Evolutionary conservation across 2,888 invertebrate species (phyloP), one percentile per base, ranked within the genome.

Genomic region (Conus canariensis): DNA sequence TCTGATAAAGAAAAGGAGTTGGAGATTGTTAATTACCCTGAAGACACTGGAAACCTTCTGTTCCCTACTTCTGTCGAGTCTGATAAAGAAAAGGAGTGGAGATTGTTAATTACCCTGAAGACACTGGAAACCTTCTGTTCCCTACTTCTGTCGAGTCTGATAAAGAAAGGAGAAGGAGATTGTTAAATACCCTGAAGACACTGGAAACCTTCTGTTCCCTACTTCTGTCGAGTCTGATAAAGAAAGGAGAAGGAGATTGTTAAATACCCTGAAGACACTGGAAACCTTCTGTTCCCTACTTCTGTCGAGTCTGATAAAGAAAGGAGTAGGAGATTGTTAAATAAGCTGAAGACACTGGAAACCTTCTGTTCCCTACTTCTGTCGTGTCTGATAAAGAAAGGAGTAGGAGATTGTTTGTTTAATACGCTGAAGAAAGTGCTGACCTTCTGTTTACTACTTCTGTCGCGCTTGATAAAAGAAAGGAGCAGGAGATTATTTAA

Each of bases 291-390:
- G 59, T 30, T 82, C 70, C 80, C 74, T 59, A 64, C 30, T 22
- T 86, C 70, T 60, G 25, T 19, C 0, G 30, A 30, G 30, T 30
- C 30, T 30, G 30, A 30, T 30, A 30, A 30, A 30, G 30, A 30
- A 30, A 30, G 30, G 30, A 30, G 30, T 30, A 30, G 30, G 30
- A 30, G 30, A 30, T 30, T n/a, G 30, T 30, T 30, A 30, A 2
- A 30, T 30, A 30, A 0, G 1, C 30, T 30, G 30, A 30, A 30
- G 30, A 30, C 30, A 30, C 2, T 30, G 30, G 30, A 30, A 30
- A 9, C 85, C 87, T 60, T n/a, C n/a, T 80, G 59, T 30, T 82
- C 70, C 80, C 74, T 59, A 64, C 30, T 22, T 86, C 70, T 60
- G 25, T 19, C 0, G 70, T 45, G 56, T 70, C 56, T 25, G 60